Percentiles rank a stretch among this genome's conserved stretches.
Evolutionary conservation across 2,888 invertebrate genomes (phyloP).

Genomic region (Aporophyla lueneburgensis): DNA sequence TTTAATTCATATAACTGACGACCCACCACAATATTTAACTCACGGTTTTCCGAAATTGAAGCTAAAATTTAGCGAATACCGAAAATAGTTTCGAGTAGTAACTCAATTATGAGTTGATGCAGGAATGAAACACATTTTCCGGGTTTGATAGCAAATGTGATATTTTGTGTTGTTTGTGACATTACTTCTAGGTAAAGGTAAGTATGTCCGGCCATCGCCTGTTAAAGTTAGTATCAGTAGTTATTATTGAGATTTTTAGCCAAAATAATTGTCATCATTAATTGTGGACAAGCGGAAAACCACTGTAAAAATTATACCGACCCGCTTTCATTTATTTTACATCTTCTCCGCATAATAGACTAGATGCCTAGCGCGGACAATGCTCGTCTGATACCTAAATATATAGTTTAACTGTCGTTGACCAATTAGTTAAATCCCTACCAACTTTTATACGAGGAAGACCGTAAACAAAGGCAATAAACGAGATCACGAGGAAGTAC

Average conservation of each 20-base stretch:
- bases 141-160: neutral
- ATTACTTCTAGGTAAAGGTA: neutral
- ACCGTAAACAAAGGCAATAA: slow-evolving; percentile 17
- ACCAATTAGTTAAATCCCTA: neutral
- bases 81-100: neutral
- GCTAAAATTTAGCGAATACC: neutral
- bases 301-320: too few relatives aligned
- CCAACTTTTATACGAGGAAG: neutral
- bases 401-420: neutral
- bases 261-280: neutral
- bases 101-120: slow-evolving; percentile 11
- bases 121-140: neutral
- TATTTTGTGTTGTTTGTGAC: neutral
- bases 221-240: slow-evolving; percentile 14
- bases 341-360: neutral
- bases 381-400: neutral
- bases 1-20: neutral
- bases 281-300: neutral
- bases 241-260: neutral
- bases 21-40: neutral
- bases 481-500: neutral
- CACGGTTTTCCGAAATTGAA: neutral
- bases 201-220: neutral
- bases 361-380: neutral
- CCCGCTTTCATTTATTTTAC: neutral